These are phyloP conservation scores for Trissoscelio sp. DNA, from an alignment of 2,888 invertebrate species.

Conservation along the genomic window DNA sequence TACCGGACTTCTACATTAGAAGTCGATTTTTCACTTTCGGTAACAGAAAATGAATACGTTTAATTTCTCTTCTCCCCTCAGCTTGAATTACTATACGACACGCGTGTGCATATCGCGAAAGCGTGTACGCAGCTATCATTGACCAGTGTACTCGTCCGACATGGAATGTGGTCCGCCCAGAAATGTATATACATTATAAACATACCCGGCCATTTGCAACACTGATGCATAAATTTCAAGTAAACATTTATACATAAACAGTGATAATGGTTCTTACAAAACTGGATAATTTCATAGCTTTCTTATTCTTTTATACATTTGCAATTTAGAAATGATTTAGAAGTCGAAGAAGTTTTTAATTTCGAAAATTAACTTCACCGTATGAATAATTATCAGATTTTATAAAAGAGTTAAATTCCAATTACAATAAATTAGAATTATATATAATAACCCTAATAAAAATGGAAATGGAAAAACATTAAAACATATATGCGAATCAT, in stretches of 20 bases:
- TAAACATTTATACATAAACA: conserved; percentile 57
- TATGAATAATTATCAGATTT: too few relatives aligned
- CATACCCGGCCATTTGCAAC: conserved; percentile 53
- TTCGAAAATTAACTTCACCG: conserved; percentile 11
- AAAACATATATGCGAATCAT: too few relatives aligned
- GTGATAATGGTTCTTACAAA: conserved; percentile 39
- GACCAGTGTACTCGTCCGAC: conserved; percentile 79
- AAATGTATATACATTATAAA: conserved; percentile 69
- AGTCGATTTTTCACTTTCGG: conserved; percentile 59
- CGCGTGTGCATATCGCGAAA: conserved; percentile 70
- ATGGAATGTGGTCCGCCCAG: conserved; percentile 82
- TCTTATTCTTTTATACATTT: neutral
- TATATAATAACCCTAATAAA: too few relatives aligned
- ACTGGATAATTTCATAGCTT: conserved; percentile 17
- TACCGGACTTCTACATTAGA: conserved; percentile 53
- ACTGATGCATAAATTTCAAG: conserved; percentile 59
- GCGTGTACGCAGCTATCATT: conserved; percentile 73
- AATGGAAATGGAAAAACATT: too few relatives aligned
- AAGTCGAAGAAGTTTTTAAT: neutral
- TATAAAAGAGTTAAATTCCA: too few relatives aligned
- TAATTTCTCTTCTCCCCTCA: conserved; percentile 60
- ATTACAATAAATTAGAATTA: too few relatives aligned
- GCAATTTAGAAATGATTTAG: conserved; percentile 3
- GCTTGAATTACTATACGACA: conserved; percentile 71
- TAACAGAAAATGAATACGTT: conserved; percentile 65